Base-by-base conservation (phyloP, 1,140 invertebrate genomes). In the Gryon sp. region DNA sequence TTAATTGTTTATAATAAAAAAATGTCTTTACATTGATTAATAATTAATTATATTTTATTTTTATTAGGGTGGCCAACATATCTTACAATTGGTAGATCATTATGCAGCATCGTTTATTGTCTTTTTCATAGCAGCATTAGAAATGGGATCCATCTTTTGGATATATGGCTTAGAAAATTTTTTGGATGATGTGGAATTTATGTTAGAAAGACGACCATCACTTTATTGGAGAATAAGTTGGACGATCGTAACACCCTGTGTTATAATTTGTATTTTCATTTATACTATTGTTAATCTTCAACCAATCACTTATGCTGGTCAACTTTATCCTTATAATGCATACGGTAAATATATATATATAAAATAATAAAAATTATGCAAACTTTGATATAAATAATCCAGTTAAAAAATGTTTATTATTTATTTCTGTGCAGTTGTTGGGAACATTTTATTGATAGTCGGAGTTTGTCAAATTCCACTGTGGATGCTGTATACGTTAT, bases 211-310 rank as follows among this genome's bases (percentile, higher is more conserved):
- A 30, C 90, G 90, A 53, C 91, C 95, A 0, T 91, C 92, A 0
- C 60, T 92, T 0, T 96, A 95, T 83, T 97, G 95, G 95, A 91
- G 93, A 60, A 79, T 94, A 4, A 95, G 94, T 68, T 97, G 95
- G 96, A 92, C 91, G 18, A 79, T 95, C 66, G 86, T 96, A 14
- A 94, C 93, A 22, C 95, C 92, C 82, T 80, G 91, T 1, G 89
- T 94, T 50, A 90, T 97, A 79, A 86, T 92, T 15, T 87, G 91
- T 6, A 93, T 94, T 30, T 92, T 94, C 48, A 79, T 93, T 0
- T 94, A 94, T 82, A 91, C 91, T 0, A 83, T 94, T 19, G 62
- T 84, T 2, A 88, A 88, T 11, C 85, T 90, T 8, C 83, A 91
- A 77, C 88, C 88, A 0, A 70, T 93, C 6, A 80, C 53, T 12